A percentile compares a stretch with the other conserved stretches of the same genome.
Evolutionary conservation across 2,888 invertebrate genomes (phyloP).

Genomic region (Asteroscopus sphinx): DNA sequence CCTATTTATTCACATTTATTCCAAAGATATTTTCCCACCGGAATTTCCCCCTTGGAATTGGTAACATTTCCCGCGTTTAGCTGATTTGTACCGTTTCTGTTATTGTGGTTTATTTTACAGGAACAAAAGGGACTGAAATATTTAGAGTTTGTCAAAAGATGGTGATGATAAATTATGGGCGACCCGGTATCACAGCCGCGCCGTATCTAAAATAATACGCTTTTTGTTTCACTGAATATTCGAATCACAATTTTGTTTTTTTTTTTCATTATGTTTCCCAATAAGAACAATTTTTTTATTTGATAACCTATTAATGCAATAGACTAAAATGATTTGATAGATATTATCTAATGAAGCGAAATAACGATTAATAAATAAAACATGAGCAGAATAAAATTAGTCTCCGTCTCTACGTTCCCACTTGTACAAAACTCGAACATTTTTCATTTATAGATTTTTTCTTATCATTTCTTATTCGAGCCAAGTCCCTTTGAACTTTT

Average conservation of each 20-base stretch:
- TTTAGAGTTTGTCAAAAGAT: conserved; percentile 75
- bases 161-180: conserved; percentile 70
- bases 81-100: conserved; percentile 82
- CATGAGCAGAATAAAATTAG: conserved; percentile 47
- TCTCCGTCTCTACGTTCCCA: conserved; percentile 33
- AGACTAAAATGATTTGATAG: neutral
- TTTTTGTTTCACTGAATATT: conserved; percentile 55
- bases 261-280: conserved; percentile 19
- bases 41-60: conserved; percentile 85
- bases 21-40: conserved; percentile 85
- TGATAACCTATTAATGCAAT: neutral
- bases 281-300: neutral
- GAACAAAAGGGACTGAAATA: conserved; percentile 77
- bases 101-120: conserved; percentile 78
- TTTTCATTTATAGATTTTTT: conserved; percentile 58
- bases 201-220: conserved; percentile 57
- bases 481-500: conserved; percentile 51
- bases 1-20: conserved; percentile 88
- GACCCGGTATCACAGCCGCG: conserved; percentile 59
- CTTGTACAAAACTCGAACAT: conserved; percentile 45
- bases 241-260: conserved; percentile 32
- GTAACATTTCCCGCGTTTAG: conserved; percentile 82
- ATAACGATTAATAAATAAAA: conserved; percentile 39
- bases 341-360: conserved; percentile 15
- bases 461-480: conserved; percentile 45